Conservation (phyloP, 2,888 invertebrate genomes). For the Orthosia incerta region DNA sequence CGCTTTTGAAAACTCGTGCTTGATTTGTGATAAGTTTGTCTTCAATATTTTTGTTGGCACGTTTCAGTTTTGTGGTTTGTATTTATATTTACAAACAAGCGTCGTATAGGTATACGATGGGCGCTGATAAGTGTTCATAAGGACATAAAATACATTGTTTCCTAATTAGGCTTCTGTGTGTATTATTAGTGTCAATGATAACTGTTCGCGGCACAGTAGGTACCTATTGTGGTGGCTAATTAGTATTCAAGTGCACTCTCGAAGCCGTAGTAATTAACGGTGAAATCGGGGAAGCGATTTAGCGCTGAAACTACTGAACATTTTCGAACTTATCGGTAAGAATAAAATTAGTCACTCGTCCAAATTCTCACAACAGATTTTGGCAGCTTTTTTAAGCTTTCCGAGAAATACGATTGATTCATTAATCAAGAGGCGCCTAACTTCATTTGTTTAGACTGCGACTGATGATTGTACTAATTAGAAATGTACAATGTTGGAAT, state of each 20-base stretch:
- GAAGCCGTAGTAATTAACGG: slow-evolving; percentile 54
- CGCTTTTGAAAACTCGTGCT: slow-evolving; percentile 34
- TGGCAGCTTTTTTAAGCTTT: slow-evolving; percentile 57
- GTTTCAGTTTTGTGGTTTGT: slow-evolving; percentile 15
- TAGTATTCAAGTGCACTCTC: slow-evolving; percentile 52
- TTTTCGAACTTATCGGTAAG: slow-evolving; percentile 39
- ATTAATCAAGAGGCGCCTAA: slow-evolving; percentile 60
- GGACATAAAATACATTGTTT: slow-evolving; percentile 64
- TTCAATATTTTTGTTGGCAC: slow-evolving; percentile 40
- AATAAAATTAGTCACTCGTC: slow-evolving; percentile 69
- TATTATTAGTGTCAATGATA: slow-evolving; percentile 63
- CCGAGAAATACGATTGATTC: slow-evolving; percentile 69
- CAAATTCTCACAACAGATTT: slow-evolving; percentile 68
- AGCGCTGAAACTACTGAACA: slow-evolving; percentile 19
- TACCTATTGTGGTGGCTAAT: slow-evolving; percentile 42
- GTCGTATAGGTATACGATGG: slow-evolving; percentile 28
- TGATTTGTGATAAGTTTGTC: slow-evolving; percentile 48
- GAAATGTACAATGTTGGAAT: slow-evolving; percentile 7
- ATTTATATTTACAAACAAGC: slow-evolving; percentile 64
- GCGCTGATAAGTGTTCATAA: slow-evolving; percentile 42
- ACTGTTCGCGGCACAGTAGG: slow-evolving; percentile 58
- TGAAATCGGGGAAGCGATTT: slow-evolving; percentile 27
- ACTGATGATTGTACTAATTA: slow-evolving; percentile 50
- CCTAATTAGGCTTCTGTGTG: slow-evolving; percentile 56
- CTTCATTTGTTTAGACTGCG: slow-evolving; percentile 44